Percentiles rank a stretch among this genome's conserved stretches.
These are phyloP conservation scores for Conus canariensis DNA, from an alignment of 2,888 invertebrate species.

Conservation along the genomic window DNA sequence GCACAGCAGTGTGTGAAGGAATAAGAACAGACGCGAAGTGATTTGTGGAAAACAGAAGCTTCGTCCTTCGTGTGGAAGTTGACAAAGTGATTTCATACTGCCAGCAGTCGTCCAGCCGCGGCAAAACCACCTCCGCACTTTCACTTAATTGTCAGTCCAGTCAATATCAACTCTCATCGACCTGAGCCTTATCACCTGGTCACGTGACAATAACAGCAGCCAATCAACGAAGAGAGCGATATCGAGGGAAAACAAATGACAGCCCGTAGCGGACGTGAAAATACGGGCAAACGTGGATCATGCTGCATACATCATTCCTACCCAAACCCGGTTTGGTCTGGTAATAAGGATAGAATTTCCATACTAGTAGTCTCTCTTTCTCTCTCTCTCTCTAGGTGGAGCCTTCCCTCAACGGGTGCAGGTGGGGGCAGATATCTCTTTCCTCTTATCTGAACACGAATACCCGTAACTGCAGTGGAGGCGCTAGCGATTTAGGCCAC, in stretches of 20 bases:
- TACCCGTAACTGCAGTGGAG: conserved; percentile 12
- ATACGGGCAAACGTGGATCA: background rate
- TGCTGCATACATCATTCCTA: background rate
- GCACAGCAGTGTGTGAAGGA: too few relatives aligned
- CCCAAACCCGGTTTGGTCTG: background rate
- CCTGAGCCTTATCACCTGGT: background rate
- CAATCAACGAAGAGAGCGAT: conserved; percentile 21
- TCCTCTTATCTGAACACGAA: conserved; percentile 20
- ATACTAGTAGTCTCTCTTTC: background rate
- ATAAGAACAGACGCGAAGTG: too few relatives aligned
- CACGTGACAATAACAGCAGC: background rate
- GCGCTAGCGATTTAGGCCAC: conserved; percentile 6
- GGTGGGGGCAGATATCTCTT: background rate
- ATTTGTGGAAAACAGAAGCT: too few relatives aligned
- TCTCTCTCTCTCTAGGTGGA: background rate
- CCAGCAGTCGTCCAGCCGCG: background rate
- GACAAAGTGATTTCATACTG: conserved; percentile 16
- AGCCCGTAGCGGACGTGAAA: background rate
- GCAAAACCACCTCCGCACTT: background rate
- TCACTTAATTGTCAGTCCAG: background rate
- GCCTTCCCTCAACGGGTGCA: conserved; percentile 8
- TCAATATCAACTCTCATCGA: conserved; percentile 16
- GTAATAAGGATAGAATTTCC: background rate
- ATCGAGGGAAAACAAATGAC: background rate
- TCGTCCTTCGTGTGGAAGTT: background rate